Percentiles rank a stretch among this genome's conserved stretches.
Conservation (phyloP, 92 coral and sea anemone species). For the Plumapathes pennacea region DNA sequence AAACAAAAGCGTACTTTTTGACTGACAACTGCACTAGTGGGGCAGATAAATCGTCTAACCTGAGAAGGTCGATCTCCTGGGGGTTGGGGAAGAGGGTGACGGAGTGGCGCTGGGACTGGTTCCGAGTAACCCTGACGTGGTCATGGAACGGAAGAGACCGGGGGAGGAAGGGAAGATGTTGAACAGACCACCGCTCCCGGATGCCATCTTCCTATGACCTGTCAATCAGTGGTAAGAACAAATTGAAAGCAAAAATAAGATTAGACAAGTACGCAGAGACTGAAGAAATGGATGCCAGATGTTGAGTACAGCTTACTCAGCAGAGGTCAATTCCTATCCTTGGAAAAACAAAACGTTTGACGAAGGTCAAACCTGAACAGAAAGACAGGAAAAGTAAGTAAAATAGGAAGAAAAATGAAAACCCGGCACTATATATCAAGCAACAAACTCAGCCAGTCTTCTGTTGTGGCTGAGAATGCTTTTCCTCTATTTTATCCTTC, state of each 20-base stretch:
- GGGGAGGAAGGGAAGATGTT: conserved; percentile 75
- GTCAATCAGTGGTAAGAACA: neutral
- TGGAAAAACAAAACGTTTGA: too few relatives aligned
- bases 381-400: too few relatives aligned
- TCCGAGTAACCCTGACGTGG: conserved; percentile 85
- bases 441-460: too few relatives aligned
- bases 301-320: too few relatives aligned
- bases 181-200: conserved; percentile 64
- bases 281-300: too few relatives aligned
- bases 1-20: neutral
- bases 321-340: too few relatives aligned
- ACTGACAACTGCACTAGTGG: neutral
- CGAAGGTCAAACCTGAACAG: too few relatives aligned
- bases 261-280: too few relatives aligned
- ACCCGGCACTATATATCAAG: too few relatives aligned
- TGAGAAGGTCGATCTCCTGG: conserved; percentile 54
- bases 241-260: neutral
- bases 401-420: too few relatives aligned
- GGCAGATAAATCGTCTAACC: conserved; percentile 46
- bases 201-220: conserved; percentile 72
- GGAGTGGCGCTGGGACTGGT: conserved; percentile 39
- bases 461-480: too few relatives aligned
- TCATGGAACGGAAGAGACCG: conserved; percentile 82
- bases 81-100: conserved; percentile 34
- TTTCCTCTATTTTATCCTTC: too few relatives aligned